Percentiles rank a stretch among this genome's conserved stretches.
phyloP scores from a whole-genome alignment of 2,797 vertebrate species.

The Acrossocheilus wenchowensis region DNA sequence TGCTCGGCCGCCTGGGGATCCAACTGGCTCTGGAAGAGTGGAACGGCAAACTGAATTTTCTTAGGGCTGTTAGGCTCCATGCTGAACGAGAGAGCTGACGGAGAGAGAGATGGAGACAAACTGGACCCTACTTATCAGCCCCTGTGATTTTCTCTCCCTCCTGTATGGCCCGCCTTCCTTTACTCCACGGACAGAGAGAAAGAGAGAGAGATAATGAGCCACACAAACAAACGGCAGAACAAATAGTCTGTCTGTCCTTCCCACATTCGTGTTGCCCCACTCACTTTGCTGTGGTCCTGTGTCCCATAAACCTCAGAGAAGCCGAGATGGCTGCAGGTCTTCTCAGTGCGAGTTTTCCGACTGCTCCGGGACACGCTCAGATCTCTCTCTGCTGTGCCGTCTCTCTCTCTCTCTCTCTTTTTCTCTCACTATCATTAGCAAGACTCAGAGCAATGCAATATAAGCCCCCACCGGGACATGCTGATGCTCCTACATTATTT shows the following conservation, averaged over 20 bases:
- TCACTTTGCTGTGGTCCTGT: constrained; percentile 16
- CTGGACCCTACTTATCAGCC: constrained; percentile 66
- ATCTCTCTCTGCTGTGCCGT: constrained; percentile 62
- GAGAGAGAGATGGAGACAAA: constrained; percentile 50
- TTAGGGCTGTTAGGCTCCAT: constrained; percentile 93
- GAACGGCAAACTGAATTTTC: constrained; percentile 90
- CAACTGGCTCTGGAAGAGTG: constrained; percentile 87
- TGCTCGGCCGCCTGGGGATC: constrained; percentile 89
- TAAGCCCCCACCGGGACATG: constrained; percentile 84
- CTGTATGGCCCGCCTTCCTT: constrained; percentile 69
- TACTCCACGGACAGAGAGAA: constrained; percentile 59
- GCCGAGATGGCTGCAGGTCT: constrained; percentile 8
- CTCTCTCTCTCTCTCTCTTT: constrained; percentile 21
- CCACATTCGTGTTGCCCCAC: constrained; percentile 10
- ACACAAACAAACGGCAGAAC: constrained; percentile 7
- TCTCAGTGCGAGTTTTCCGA: constrained; percentile 60
- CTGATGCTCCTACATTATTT: constrained; percentile 88
- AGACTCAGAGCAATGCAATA: constrained; percentile 84
- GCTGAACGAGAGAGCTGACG: constrained; percentile 49
- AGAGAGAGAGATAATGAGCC: constrained; percentile 45
- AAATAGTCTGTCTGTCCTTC: constrained; percentile 18
- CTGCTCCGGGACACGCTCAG: constrained; percentile 70
- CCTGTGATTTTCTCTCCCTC: constrained; percentile 65
- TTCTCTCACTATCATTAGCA: constrained; percentile 80
- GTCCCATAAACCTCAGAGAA: constrained; percentile 23